Evolutionary conservation across 1,140 invertebrate genomes (phyloP).

Genomic region (Tribolium madens): DNA sequence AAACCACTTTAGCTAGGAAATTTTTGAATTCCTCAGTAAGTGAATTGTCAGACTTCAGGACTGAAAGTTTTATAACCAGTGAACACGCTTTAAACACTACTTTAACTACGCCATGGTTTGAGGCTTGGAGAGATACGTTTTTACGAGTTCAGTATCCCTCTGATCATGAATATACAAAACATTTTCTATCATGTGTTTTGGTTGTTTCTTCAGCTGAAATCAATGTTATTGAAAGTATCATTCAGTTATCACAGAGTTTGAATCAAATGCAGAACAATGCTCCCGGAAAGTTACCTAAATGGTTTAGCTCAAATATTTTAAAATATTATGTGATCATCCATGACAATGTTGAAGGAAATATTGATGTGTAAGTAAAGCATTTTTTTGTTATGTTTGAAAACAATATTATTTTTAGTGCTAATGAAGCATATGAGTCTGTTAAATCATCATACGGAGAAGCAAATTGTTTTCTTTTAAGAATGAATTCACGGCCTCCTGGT

Average conservation of each 20-base stretch:
- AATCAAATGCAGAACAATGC: conserved; percentile 81
- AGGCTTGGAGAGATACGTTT: conserved; percentile 94
- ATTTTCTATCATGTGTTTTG: conserved; percentile 91
- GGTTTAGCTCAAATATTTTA: conserved; percentile 88
- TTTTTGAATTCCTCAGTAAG: conserved; percentile 89
- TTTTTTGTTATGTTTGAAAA: not conserved
- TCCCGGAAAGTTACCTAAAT: conserved; percentile 86
- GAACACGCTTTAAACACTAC: conserved; percentile 75
- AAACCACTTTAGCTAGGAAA: conserved; percentile 85
- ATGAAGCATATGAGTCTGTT: conserved; percentile 84
- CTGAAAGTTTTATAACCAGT: conserved; percentile 68
- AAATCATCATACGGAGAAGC: conserved; percentile 86
- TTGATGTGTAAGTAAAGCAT: conserved; percentile 51
- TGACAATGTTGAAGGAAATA: conserved; percentile 70
- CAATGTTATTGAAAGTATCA: conserved; percentile 83
- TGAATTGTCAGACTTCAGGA: conserved; percentile 76
- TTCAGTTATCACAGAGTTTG: conserved; percentile 81
- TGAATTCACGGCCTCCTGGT: conserved; percentile 82
- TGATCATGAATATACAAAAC: conserved; percentile 95
- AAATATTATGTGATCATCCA: conserved; percentile 93
- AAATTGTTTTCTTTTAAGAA: conserved; percentile 88
- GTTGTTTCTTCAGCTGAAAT: conserved; percentile 86
- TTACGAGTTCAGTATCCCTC: conserved; percentile 89
- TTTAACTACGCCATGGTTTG: conserved; percentile 92
- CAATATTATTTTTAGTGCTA: conserved; percentile 74